Conservation (phyloP, 2,113 vertebrate species). For the Zapornia atra region DNA sequence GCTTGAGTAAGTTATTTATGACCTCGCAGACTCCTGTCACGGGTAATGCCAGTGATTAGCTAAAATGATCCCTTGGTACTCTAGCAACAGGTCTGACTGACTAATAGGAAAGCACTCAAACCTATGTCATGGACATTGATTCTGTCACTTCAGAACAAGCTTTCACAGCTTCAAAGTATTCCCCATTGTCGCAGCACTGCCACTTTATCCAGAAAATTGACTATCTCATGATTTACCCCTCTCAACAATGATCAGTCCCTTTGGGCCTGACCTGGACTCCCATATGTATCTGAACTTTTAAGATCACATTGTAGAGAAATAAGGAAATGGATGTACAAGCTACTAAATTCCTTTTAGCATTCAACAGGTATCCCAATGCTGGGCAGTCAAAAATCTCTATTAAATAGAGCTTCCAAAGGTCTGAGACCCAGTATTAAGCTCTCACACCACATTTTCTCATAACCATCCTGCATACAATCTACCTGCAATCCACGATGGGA, state of each 20-base stretch:
- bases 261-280: neutral
- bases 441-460: neutral
- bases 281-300: neutral
- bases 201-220: neutral
- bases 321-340: neutral
- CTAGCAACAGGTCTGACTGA: neutral
- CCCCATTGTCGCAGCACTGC: neutral
- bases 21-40: neutral
- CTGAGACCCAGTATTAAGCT: neutral
- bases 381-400: neutral
- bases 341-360: neutral
- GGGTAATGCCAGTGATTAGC: conserved; percentile 20
- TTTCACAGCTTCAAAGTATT: conserved; percentile 19
- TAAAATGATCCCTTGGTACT: conserved; percentile 1
- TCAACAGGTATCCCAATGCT: neutral
- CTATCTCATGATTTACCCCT: conserved; percentile 3
- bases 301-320: neutral
- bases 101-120: conserved; percentile 47
- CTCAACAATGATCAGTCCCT: neutral
- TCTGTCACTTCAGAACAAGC: conserved; percentile 42
- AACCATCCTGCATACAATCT: neutral
- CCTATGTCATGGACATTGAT: conserved; percentile 30
- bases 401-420: neutral
- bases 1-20: neutral
- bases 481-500: neutral